Conservation (phyloP, 2,797 vertebrate species). For the Phrynocephalus vlangalii region DNA sequence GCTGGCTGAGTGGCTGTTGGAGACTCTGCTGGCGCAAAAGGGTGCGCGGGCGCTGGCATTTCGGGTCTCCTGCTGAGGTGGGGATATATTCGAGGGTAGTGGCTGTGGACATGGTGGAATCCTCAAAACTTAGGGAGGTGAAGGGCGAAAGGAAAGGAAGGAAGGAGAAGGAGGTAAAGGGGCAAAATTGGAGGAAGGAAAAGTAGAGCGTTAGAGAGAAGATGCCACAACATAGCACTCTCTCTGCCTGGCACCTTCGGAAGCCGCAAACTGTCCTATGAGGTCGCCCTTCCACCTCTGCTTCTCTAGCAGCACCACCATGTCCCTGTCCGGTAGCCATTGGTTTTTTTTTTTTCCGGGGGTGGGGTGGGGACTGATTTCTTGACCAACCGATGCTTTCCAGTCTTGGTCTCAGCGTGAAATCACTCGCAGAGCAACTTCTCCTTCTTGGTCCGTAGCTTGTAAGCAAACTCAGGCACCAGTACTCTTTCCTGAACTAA, state of each 20-base stretch:
- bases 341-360: neutral
- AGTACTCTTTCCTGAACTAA: constrained; percentile 60
- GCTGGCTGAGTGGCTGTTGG: constrained; percentile 96
- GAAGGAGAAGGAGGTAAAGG: constrained; percentile 84
- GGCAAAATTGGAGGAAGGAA: constrained; percentile 83
- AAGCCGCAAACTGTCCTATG: constrained; percentile 54
- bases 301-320: neutral
- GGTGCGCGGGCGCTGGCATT: constrained; percentile 90
- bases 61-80: constrained; percentile 87
- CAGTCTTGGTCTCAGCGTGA: neutral
- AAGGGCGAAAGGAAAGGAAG: constrained; percentile 85
- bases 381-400: neutral
- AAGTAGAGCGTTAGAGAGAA: constrained; percentile 81
- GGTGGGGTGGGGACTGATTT: neutral
- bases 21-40: constrained; percentile 97
- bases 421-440: neutral
- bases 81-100: constrained; percentile 99
- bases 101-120: constrained; percentile 91
- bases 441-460: constrained; percentile 46
- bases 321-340: constrained; percentile 37
- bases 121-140: constrained; percentile 89
- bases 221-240: constrained; percentile 72
- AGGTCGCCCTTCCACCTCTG: constrained; percentile 27
- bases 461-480: constrained; percentile 27
- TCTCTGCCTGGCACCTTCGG: constrained; percentile 65